A percentile compares a stretch with the other conserved stretches of the same genome.
Evolutionary conservation across 1,140 invertebrate species (phyloP).

Genomic region (Neotoxoptera formosana): DNA sequence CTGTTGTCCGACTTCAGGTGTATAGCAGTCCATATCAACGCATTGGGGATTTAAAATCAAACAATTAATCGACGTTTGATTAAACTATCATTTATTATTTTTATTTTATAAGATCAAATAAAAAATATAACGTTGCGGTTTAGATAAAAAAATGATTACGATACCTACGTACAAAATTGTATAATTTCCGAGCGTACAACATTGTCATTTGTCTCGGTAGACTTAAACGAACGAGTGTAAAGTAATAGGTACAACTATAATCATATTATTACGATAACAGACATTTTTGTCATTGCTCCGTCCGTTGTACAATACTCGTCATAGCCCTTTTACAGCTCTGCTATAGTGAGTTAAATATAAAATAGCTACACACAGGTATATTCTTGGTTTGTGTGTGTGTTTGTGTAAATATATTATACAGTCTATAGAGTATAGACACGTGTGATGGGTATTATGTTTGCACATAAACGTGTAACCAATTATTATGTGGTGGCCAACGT

Average conservation of each 20-base stretch:
- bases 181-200: neutral
- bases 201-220: constrained; percentile 20
- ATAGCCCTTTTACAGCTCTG: neutral
- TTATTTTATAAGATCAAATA: neutral
- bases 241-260: constrained; percentile 9
- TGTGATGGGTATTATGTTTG: neutral
- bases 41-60: neutral
- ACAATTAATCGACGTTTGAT: neutral
- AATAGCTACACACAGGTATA: neutral
- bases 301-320: neutral
- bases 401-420: no score
- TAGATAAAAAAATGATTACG: neutral
- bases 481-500: neutral
- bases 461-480: neutral
- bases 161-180: neutral
- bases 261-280: constrained; percentile 6
- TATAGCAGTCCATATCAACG: no score
- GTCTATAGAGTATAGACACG: no score
- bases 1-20: neutral
- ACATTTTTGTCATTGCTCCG: neutral
- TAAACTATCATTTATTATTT: neutral
- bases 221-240: constrained; percentile 21
- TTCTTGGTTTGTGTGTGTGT: neutral
- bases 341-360: neutral
- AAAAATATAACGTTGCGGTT: neutral